phyloP scores from a whole-genome alignment of 2,113 vertebrate species.

The Pycnonotus jocosus region DNA sequence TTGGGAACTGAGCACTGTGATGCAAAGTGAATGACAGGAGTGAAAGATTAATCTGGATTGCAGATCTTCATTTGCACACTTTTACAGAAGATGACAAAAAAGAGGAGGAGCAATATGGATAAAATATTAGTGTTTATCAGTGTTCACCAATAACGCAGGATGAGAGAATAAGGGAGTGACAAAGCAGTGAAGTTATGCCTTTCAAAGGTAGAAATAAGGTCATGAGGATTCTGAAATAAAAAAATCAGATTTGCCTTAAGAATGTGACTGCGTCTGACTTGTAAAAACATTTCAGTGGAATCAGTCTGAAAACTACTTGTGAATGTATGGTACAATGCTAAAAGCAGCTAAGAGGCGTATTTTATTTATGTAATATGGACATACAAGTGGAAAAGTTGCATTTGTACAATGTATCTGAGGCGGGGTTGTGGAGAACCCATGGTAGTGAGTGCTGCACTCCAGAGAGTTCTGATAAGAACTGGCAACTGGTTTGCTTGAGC shows the following conservation, averaged over 20 bases:
- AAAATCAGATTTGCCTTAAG: background rate
- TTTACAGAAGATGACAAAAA: background rate
- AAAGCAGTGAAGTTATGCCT: background rate
- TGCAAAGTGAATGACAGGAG: background rate
- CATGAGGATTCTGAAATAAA: background rate
- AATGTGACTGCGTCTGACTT: background rate
- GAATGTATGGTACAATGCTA: background rate
- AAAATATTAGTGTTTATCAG: background rate
- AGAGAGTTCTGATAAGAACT: background rate
- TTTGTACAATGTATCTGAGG: background rate
- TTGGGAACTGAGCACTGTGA: too few relatives aligned
- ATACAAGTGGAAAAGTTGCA: background rate
- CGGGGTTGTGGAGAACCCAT: fast-evolving
- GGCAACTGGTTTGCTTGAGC: background rate
- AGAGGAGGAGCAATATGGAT: background rate
- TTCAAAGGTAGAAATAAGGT: background rate
- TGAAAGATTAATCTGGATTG: background rate
- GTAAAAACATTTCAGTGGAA: background rate
- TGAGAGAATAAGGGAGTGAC: background rate
- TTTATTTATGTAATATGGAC: background rate
- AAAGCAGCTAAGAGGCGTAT: background rate
- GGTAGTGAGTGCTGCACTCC: background rate
- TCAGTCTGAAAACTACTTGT: background rate
- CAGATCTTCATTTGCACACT: background rate
- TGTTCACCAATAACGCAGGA: background rate